A percentile compares a stretch with the other conserved stretches of the same genome.
phyloP scores from a whole-genome alignment of 2,888 invertebrate species.

The Ypsolopha sequella region DNA sequence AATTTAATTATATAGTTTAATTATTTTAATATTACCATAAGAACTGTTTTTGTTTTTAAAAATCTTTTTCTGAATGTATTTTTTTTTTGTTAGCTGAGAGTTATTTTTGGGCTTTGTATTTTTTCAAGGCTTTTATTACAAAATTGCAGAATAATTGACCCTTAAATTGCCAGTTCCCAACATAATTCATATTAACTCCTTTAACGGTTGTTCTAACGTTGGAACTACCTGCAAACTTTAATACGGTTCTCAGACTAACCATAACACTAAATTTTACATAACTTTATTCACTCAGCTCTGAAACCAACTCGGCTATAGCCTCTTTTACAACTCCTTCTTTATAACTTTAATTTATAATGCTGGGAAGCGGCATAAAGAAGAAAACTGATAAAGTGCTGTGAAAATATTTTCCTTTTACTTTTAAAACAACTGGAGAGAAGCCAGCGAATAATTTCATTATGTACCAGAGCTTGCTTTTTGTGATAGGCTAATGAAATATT shows the following conservation, averaged over 20 bases:
- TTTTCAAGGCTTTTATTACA: not conserved
- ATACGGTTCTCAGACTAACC: constrained; percentile 48
- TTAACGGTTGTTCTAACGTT: not conserved
- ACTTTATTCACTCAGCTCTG: constrained; percentile 40
- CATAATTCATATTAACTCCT: not conserved
- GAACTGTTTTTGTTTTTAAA: too few relatives aligned
- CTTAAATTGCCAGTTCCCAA: not conserved
- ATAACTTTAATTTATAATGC: constrained; percentile 24
- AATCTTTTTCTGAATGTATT: not conserved
- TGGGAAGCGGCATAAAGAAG: constrained; percentile 13
- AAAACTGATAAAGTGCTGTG: not conserved
- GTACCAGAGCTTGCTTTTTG: not conserved
- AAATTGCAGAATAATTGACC: not conserved
- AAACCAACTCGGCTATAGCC: constrained; percentile 16
- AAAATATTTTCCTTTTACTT: constrained; percentile 2
- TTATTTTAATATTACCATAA: too few relatives aligned
- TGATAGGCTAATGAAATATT: too few relatives aligned
- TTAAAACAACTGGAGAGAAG: not conserved
- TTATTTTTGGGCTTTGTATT: too few relatives aligned
- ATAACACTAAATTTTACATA: constrained; percentile 52
- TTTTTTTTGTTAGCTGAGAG: too few relatives aligned
- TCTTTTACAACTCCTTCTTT: constrained; percentile 43
- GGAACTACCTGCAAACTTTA: constrained; percentile 26
- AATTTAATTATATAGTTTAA: too few relatives aligned
- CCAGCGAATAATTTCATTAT: not conserved